Percentiles rank a stretch among this genome's conserved stretches.
Evolutionary conservation across 2,888 invertebrate genomes (phyloP).

Genomic region (Drosophila kokeensis): DNA sequence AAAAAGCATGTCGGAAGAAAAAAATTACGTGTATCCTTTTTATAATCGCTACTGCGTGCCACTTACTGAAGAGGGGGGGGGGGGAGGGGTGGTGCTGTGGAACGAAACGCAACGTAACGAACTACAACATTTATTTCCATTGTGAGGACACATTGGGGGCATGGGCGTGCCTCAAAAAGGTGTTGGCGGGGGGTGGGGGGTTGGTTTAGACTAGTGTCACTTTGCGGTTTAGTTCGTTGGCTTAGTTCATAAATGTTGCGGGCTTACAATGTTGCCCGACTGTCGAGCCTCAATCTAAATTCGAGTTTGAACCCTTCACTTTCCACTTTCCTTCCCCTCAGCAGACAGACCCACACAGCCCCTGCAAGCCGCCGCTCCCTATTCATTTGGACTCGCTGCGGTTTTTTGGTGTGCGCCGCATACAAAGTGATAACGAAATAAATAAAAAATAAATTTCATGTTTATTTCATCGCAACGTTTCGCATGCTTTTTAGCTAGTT

Average conservation of each 20-base stretch:
- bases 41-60: conserved; percentile 70
- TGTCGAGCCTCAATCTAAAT: conserved; percentile 37
- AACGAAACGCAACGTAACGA: conserved; percentile 49
- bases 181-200: too few relatives aligned
- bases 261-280: conserved; percentile 35
- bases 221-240: conserved; percentile 61
- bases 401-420: conserved; percentile 59
- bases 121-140: conserved; percentile 77
- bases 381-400: conserved; percentile 40
- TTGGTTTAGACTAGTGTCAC: conserved; percentile 46
- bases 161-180: conserved; percentile 25
- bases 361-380: conserved; percentile 20
- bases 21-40: conserved; percentile 80
- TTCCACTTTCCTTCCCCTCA: neutral
- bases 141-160: conserved; percentile 27
- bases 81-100: conserved; percentile 17
- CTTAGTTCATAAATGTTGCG: conserved; percentile 72
- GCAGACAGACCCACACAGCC: neutral
- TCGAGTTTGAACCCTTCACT: neutral
- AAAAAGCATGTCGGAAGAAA: conserved; percentile 66
- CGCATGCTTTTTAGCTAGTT: conserved; percentile 68
- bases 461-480: conserved; percentile 68
- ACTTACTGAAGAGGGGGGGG: neutral
- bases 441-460: conserved; percentile 78
- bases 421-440: conserved; percentile 79